Conservation (phyloP, 2,797 vertebrate genomes). For the Galagoides demidoff region DNA sequence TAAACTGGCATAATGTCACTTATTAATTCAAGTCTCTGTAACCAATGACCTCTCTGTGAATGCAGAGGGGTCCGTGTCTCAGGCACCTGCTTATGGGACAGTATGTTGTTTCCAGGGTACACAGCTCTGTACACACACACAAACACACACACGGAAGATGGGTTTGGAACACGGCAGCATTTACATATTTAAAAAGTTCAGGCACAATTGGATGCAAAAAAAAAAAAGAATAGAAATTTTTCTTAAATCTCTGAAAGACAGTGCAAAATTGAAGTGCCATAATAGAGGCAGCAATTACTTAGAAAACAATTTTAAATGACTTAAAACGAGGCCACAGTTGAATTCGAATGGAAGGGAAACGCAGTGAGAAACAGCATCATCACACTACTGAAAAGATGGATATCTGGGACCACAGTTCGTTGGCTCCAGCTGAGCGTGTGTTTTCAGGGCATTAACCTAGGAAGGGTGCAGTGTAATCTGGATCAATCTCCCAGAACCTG, state of each 20-base stretch:
- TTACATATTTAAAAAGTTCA: constrained; percentile 82
- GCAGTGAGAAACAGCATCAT: constrained; percentile 64
- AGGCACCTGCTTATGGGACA: constrained; percentile 80
- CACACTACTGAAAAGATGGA: constrained; percentile 65
- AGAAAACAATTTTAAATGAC: constrained; percentile 76
- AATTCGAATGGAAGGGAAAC: constrained; percentile 74
- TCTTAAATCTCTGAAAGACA: constrained; percentile 81
- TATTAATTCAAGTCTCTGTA: constrained; percentile 83
- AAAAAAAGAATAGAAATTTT: constrained; percentile 68
- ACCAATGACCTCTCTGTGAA: constrained; percentile 85
- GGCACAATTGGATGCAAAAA: constrained; percentile 86
- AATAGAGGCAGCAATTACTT: constrained; percentile 80
- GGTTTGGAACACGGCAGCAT: constrained; percentile 85
- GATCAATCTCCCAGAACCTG: constrained; percentile 33
- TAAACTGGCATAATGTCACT: constrained; percentile 86
- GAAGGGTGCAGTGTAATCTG: constrained; percentile 23
- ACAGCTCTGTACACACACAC: constrained; percentile 79
- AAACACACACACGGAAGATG: constrained; percentile 78
- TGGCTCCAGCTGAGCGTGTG: constrained; percentile 68
- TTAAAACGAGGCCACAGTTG: constrained; percentile 75
- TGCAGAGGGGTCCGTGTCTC: constrained; percentile 78
- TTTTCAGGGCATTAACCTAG: constrained; percentile 64
- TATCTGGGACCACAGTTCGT: constrained; percentile 72
- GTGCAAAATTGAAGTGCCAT: constrained; percentile 86
- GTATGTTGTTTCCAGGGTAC: constrained; percentile 81